A percentile compares a stretch with the other conserved stretches of the same genome.
phyloP scores from a whole-genome alignment of 2,888 invertebrate genomes.

The Diloba caeruleocephala region DNA sequence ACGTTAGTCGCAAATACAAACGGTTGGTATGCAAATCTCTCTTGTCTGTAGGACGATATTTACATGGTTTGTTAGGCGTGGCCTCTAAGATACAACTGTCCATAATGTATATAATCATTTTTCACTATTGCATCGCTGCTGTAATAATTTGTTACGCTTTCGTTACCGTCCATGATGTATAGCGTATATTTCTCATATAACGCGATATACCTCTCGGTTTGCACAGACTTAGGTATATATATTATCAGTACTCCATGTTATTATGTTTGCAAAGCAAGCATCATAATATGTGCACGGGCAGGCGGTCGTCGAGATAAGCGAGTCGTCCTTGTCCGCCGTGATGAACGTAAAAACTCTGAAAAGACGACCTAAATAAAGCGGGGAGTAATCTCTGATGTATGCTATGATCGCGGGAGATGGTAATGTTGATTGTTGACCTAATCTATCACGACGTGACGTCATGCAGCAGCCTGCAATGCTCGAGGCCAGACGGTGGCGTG shows the following conservation, averaged over 20 bases:
- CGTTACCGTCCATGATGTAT: conserved; percentile 23
- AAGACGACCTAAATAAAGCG: conserved; percentile 64
- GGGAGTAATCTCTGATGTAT: conserved; percentile 51
- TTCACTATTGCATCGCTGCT: conserved; percentile 28
- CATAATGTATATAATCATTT: conserved; percentile 28
- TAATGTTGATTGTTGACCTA: conserved; percentile 67
- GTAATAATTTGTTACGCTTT: conserved; percentile 25
- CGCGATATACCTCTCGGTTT: conserved; percentile 38
- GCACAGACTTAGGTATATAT: conserved; percentile 35
- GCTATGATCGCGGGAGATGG: conserved; percentile 55
- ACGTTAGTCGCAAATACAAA: conserved; percentile 79
- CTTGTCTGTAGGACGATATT: conserved; percentile 69
- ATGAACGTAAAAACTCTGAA: conserved; percentile 64
- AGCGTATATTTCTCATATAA: conserved; percentile 41
- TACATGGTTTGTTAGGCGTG: conserved; percentile 66
- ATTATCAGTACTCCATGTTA: conserved; percentile 52
- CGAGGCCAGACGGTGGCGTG: conserved; percentile 65
- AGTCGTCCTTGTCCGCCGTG: conserved; percentile 64
- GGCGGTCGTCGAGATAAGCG: conserved; percentile 66
- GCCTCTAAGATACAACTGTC: conserved; percentile 47
- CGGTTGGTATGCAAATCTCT: conserved; percentile 79
- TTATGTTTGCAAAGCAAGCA: conserved; percentile 71
- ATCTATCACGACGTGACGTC: conserved; percentile 73
- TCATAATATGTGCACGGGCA: conserved; percentile 62
- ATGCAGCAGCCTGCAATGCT: conserved; percentile 51